These are phyloP conservation scores for Adelges cooleyi DNA, from an alignment of 1,140 invertebrate species.

Conservation along the genomic window DNA sequence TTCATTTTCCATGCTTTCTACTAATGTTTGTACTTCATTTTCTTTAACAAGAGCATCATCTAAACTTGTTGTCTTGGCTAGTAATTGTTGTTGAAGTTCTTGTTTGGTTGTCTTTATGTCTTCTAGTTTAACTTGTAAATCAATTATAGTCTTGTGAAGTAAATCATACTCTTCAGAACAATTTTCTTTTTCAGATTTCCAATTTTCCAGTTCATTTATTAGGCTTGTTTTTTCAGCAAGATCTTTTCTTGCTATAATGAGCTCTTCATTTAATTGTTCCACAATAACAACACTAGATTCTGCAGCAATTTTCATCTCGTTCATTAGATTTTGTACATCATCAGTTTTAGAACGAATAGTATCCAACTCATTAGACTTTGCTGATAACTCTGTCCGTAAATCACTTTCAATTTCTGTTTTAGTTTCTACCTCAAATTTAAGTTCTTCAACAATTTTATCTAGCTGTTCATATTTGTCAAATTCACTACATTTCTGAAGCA, in stretches of 20 bases:
- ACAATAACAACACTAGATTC: not conserved
- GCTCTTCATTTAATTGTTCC: not conserved
- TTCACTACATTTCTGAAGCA: not conserved
- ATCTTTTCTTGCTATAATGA: not conserved
- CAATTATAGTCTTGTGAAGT: not conserved
- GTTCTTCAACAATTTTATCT: not conserved
- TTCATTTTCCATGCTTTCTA: constrained; percentile 6
- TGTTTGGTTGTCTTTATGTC: not conserved
- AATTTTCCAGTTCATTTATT: not conserved
- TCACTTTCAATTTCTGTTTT: constrained; percentile 16
- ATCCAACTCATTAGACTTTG: not conserved
- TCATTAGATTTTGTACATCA: not conserved
- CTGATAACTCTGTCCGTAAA: not conserved
- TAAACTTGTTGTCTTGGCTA: not conserved
- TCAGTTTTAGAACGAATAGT: not conserved
- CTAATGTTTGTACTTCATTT: not conserved
- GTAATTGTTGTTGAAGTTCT: not conserved
- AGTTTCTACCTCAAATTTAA: not conserved
- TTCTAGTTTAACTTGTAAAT: not conserved
- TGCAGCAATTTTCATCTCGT: not conserved
- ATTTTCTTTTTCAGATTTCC: not conserved
- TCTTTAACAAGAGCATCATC: not conserved
- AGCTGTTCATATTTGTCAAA: not conserved
- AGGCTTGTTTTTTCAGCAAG: not conserved
- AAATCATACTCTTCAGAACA: not conserved